Evolutionary conservation across 2,797 vertebrate species (phyloP).

Genomic region (Darevskia nairensis): DNA sequence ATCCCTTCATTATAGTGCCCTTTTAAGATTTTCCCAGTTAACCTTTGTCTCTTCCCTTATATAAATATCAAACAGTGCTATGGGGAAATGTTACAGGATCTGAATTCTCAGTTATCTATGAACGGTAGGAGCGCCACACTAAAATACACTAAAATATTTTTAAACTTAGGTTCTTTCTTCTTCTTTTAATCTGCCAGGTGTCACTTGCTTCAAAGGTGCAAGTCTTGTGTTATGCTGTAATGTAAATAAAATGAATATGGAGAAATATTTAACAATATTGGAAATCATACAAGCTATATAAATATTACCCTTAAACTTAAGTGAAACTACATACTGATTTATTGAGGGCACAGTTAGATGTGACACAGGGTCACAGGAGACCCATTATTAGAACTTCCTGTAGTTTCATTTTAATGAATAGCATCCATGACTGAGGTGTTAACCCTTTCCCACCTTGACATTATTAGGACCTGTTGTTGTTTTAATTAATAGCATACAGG

Average conservation of each 20-base stretch:
- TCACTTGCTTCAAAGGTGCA: slow-evolving; percentile 5
- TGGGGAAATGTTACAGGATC: slow-evolving; percentile 10
- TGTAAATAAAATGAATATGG: not conserved
- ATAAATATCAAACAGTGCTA: slow-evolving; percentile 40
- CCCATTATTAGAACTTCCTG: not conserved
- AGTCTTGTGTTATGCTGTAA: not conserved
- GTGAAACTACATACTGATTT: not conserved
- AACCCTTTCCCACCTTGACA: not conserved
- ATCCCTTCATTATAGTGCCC: not conserved
- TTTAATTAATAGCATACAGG: not conserved
- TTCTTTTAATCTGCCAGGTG: not conserved
- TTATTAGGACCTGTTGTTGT: not conserved
- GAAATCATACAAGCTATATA: slow-evolving; percentile 5
- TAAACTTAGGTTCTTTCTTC: not conserved
- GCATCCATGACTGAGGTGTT: not conserved
- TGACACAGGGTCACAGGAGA: not conserved
- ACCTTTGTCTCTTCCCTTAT: slow-evolving; percentile 41
- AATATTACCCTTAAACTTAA: not conserved
- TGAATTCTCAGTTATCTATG: slow-evolving; percentile 32
- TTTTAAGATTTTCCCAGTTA: slow-evolving; percentile 8
- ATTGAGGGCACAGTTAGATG: not conserved
- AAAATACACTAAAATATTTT: slow-evolving; percentile 21
- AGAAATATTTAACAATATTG: not conserved
- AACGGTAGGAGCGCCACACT: slow-evolving; percentile 2
- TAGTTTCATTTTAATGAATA: not conserved